Conservation (phyloP, 2,888 invertebrate genomes). For the Empis livida region DNA sequence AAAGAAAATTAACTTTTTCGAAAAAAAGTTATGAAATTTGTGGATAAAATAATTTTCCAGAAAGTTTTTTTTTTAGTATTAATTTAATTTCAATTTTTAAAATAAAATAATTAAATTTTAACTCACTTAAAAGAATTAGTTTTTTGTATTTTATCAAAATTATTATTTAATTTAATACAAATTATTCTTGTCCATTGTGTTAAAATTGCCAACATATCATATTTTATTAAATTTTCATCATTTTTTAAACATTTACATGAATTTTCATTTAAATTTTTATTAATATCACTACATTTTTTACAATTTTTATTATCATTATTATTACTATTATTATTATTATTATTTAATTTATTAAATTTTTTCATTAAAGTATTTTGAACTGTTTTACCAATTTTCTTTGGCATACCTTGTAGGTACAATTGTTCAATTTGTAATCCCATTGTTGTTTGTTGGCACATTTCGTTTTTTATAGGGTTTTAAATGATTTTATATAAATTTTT, state of each 20-base stretch:
- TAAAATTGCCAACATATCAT: neutral
- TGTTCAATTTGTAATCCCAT: constrained; percentile 29
- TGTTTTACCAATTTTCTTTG: constrained; percentile 28
- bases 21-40: too few relatives aligned
- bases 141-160: neutral
- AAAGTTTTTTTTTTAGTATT: too few relatives aligned
- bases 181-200: neutral
- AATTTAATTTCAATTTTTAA: too few relatives aligned
- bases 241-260: neutral
- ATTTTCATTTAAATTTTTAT: constrained; percentile 10
- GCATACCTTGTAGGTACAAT: constrained; percentile 30
- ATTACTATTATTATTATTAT: constrained; percentile 2
- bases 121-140: neutral
- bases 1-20: too few relatives aligned
- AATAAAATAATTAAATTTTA: too few relatives aligned
- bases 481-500: too few relatives aligned
- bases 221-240: neutral
- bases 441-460: constrained; percentile 31
- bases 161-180: neutral
- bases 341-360: constrained; percentile 17
- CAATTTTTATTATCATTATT: constrained; percentile 7
- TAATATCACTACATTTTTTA: constrained; percentile 10
- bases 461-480: constrained; percentile 8
- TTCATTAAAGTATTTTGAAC: constrained; percentile 27
- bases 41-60: too few relatives aligned